A percentile compares a stretch with the other conserved stretches of the same genome.
phyloP scores from a whole-genome alignment of 1,140 invertebrate species.

The Neodiprion lecontei region DNA sequence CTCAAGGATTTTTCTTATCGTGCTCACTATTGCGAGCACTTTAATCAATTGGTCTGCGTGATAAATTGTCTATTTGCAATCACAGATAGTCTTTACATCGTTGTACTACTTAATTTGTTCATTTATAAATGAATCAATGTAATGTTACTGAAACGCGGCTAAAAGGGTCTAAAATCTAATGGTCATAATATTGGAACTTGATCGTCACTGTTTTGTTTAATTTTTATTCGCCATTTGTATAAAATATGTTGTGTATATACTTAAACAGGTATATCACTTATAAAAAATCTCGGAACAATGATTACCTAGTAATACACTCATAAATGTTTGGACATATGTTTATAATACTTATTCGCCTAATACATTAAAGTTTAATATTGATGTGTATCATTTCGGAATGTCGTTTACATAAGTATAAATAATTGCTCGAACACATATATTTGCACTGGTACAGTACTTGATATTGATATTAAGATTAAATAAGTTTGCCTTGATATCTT shows the following conservation, averaged over 20 bases:
- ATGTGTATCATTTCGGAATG: neutral
- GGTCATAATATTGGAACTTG: too few relatives aligned
- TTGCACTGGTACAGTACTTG: slow-evolving; percentile 1
- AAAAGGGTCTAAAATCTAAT: too few relatives aligned
- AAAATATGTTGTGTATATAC: neutral
- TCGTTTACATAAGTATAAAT: neutral
- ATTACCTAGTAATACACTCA: neutral
- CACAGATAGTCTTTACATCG: too few relatives aligned
- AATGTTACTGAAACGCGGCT: too few relatives aligned
- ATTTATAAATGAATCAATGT: too few relatives aligned
- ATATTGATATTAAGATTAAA: neutral
- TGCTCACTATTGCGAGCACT: too few relatives aligned
- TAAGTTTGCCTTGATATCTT: neutral
- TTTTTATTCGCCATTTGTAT: neutral
- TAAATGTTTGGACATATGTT: neutral
- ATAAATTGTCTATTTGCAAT: too few relatives aligned
- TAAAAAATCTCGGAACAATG: neutral
- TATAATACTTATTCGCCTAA: neutral
- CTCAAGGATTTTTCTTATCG: too few relatives aligned
- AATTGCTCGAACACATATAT: neutral
- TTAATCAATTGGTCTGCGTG: too few relatives aligned
- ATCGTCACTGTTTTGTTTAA: neutral
- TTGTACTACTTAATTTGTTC: too few relatives aligned
- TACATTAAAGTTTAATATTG: neutral
- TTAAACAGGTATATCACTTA: neutral